Conservation (phyloP, 2,888 invertebrate species). For the Drosophila conformis region DNA sequence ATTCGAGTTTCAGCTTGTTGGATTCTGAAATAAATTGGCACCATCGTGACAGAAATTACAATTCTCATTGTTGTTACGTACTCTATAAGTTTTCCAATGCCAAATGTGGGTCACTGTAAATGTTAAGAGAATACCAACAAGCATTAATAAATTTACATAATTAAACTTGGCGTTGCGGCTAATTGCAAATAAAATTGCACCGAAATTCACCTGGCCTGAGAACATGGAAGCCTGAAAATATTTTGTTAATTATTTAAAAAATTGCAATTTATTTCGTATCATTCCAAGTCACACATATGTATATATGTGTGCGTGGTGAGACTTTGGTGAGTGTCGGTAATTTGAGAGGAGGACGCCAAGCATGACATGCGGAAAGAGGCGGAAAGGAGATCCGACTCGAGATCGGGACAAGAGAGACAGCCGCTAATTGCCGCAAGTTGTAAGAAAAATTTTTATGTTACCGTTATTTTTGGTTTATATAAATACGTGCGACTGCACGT, state of each 20-base stretch:
- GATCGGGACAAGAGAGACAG: constrained; percentile 8
- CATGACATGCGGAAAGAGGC: constrained; percentile 63
- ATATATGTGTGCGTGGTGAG: background rate
- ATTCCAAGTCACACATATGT: constrained; percentile 36
- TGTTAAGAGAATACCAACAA: constrained; percentile 1
- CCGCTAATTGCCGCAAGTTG: constrained; percentile 57
- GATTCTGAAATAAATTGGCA: background rate
- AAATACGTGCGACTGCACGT: constrained; percentile 52
- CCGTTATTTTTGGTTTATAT: constrained; percentile 71
- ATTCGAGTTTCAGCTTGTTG: background rate
- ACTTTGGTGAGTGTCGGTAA: constrained; percentile 60
- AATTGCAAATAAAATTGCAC: constrained; percentile 46
- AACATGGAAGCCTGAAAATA: constrained; percentile 28
- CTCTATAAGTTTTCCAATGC: background rate
- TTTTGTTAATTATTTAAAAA: constrained; percentile 71
- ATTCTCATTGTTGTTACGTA: constrained; percentile 5
- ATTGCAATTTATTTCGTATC: constrained; percentile 67
- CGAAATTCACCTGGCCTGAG: constrained; percentile 24
- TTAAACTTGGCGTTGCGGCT: constrained; percentile 21
- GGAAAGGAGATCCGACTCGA: constrained; percentile 40
- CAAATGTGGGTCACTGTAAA: constrained; percentile 4
- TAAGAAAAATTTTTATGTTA: constrained; percentile 69
- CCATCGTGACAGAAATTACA: background rate
- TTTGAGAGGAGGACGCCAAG: constrained; percentile 57
- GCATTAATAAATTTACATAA: constrained; percentile 44